Percentiles rank a stretch among this genome's conserved stretches.
phyloP scores from a whole-genome alignment of 2,888 invertebrate genomes.

The Sphaerophoria rueppellii region DNA sequence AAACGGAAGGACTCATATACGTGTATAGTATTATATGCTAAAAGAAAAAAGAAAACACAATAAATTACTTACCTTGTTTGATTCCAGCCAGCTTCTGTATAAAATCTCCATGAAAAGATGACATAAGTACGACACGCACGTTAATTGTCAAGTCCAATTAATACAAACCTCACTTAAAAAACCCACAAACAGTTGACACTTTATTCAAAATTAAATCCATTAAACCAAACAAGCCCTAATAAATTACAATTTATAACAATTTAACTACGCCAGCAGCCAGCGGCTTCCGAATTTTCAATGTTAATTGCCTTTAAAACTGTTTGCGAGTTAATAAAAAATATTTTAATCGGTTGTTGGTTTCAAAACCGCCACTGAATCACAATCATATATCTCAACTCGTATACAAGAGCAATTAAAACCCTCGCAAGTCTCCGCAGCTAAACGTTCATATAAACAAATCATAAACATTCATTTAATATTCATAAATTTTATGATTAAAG shows the following conservation, averaged over 20 bases:
- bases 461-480: conserved; percentile 71
- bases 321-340: conserved; percentile 30
- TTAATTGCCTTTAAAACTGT: conserved; percentile 72
- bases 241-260: conserved; percentile 8
- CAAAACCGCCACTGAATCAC: neutral
- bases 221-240: neutral
- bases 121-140: conserved; percentile 72
- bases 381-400: neutral
- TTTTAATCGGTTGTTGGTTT: neutral
- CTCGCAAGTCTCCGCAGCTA: conserved; percentile 16
- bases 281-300: conserved; percentile 60
- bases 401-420: conserved; percentile 52
- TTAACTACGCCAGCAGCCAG: conserved; percentile 1
- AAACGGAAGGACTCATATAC: too few species aligned
- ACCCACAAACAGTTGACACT: neutral
- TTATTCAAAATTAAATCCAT: neutral
- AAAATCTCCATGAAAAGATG: conserved; percentile 76
- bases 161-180: neutral
- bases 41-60: neutral
- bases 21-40: neutral
- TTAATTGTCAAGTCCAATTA: too few species aligned
- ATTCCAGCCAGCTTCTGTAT: conserved; percentile 76
- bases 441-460: conserved; percentile 68
- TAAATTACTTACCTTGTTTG: conserved; percentile 74
- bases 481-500: conserved; percentile 63